Evolutionary conservation across 2,797 vertebrate genomes (phyloP).

Genomic region (Trematomus bernacchii): DNA sequence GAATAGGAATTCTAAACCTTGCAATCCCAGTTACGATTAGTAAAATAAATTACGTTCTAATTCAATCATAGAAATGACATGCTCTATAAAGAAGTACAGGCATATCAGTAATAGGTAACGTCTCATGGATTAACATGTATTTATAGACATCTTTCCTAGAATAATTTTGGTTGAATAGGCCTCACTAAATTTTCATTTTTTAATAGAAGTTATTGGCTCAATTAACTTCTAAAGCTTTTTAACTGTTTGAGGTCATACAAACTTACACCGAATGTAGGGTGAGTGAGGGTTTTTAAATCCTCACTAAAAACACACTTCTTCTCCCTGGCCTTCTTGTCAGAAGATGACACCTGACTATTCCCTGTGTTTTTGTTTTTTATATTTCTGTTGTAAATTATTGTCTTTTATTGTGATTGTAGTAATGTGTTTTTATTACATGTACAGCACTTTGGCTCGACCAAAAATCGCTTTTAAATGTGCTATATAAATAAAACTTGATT

Average conservation of each 20-base stretch:
- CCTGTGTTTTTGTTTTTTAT: no score
- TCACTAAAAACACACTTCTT: no score
- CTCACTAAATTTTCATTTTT: background rate
- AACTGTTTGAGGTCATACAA: background rate
- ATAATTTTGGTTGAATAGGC: background rate
- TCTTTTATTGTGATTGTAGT: no score
- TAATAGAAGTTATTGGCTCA: background rate
- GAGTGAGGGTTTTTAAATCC: no score
- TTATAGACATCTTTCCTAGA: background rate
- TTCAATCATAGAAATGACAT: background rate
- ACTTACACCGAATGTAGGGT: no score
- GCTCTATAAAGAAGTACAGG: background rate
- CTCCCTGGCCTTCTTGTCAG: no score
- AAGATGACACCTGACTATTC: no score
- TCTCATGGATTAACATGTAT: background rate
- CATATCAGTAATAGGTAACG: background rate
- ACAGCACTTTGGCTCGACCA: no score
- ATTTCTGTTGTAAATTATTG: no score
- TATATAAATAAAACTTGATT: no score
- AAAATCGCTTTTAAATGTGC: no score
- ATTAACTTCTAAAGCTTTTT: background rate
- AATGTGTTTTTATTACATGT: no score
- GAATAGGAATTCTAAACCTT: background rate
- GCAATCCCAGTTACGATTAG: background rate
- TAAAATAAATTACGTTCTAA: background rate